Conservation (phyloP, 2,888 invertebrate species). For the Macrosoma leucophasiata region DNA sequence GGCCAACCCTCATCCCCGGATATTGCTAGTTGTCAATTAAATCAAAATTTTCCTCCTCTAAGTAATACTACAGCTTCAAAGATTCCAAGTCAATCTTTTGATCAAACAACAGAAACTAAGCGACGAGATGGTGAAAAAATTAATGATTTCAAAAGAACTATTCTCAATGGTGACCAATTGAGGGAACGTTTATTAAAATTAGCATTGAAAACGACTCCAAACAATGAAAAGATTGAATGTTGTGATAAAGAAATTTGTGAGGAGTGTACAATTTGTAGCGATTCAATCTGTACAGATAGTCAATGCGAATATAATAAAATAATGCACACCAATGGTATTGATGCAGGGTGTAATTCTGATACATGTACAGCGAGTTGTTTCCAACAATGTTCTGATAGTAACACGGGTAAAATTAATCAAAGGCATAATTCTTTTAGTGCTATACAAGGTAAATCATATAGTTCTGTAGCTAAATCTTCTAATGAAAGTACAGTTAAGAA, state of each 20-base stretch:
- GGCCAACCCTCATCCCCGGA: conserved; percentile 79
- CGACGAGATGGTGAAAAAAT: conserved; percentile 51
- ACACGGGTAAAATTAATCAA: conserved; percentile 49
- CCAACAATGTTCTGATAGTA: conserved; percentile 52
- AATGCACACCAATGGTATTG: conserved; percentile 62
- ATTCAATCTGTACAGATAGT: conserved; percentile 69
- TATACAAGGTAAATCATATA: conserved; percentile 58
- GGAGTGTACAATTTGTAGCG: conserved; percentile 70
- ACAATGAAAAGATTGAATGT: conserved; percentile 69
- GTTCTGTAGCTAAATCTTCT: conserved; percentile 38
- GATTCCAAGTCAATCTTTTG: conserved; percentile 40
- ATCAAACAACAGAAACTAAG: conserved; percentile 35
- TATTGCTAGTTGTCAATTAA: conserved; percentile 69
- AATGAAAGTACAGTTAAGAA: conserved; percentile 61
- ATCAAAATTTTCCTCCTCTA: conserved; percentile 56
- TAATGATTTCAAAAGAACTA: conserved; percentile 63
- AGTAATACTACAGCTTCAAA: conserved; percentile 45
- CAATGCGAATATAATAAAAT: conserved; percentile 69
- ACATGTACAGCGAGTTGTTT: conserved; percentile 62
- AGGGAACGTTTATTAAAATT: conserved; percentile 79
- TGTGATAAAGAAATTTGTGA: conserved; percentile 71
- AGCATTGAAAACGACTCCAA: conserved; percentile 66
- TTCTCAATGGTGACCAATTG: conserved; percentile 79
- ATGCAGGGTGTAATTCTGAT: conserved; percentile 61
- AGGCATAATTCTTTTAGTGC: conserved; percentile 69